phyloP scores from a whole-genome alignment of 2,888 invertebrate genomes.

The Seladonia tumulorum region DNA sequence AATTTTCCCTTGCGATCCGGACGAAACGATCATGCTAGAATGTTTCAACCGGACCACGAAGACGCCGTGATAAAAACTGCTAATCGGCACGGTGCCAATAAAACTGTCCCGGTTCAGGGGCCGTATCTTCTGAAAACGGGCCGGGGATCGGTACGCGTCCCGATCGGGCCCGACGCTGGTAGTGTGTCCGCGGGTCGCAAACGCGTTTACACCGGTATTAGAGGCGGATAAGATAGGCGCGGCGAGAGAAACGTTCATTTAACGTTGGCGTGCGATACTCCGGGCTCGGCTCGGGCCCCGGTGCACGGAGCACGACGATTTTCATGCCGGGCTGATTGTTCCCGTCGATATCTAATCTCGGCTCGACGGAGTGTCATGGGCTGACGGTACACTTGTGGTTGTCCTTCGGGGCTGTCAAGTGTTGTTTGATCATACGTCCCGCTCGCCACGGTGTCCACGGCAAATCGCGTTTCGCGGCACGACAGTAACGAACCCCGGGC shows the following conservation, averaged over 20 bases:
- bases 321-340: constrained; percentile 57
- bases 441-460: constrained; percentile 45
- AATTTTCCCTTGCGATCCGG: not conserved
- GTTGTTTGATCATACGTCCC: constrained; percentile 61
- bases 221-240: constrained; percentile 56
- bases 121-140: not conserved
- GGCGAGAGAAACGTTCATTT: constrained; percentile 52
- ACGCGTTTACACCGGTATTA: constrained; percentile 58
- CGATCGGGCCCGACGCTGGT: not conserved
- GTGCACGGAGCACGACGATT: constrained; percentile 30
- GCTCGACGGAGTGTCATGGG: constrained; percentile 47
- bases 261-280: constrained; percentile 45
- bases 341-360: constrained; percentile 66
- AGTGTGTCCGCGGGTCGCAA: not conserved
- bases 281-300: not conserved
- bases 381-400: constrained; percentile 58
- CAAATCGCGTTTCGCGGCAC: constrained; percentile 57
- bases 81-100: not conserved
- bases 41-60: not conserved
- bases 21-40: not conserved
- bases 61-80: not conserved
- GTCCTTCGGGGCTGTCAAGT: constrained; percentile 61
- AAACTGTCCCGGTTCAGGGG: not conserved
- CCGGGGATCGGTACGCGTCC: not conserved
- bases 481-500: constrained; percentile 1